Evolutionary conservation across 1,140 invertebrate genomes (phyloP), one percentile per base, ranked within the genome.

Genomic region (Araneus ventricosus): DNA sequence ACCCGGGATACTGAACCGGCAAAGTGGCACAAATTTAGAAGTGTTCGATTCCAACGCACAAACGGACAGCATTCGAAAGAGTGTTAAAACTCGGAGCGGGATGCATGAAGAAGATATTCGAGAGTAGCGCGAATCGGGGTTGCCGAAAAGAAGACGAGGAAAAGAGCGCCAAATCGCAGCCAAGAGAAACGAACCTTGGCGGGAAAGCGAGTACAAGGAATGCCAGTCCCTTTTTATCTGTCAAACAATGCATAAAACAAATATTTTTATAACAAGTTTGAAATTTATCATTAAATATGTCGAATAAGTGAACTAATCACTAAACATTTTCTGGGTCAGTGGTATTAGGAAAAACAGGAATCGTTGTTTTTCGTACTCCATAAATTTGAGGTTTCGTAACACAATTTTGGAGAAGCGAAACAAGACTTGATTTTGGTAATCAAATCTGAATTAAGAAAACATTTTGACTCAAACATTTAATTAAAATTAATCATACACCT

Each of bases 21-120:
- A 27, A 87, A 5, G 85, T 37, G 17, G 85, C 52, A 87, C 37
- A 87, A 87, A 59, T 87, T 87, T 61, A 10, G 59, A 39, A 39
- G 27, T 61, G 30, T 88, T 90, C 67, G 88, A 57, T 57, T 41
- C 59, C 27, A 90, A 70, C 67, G 88, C 37, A 80, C 88, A 90
- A 70, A 67, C 63, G 39, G 41, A 79, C 14, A 90, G 70, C 45
- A 52, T 90, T 80, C 52, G 30, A 52, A 88, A 88, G 87, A 88
- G 87, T 88, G 59, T 63, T 67, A 39, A 90, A 90, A 90, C 67
- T 90, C 88, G 67, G 70, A 90, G 41, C 88, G 88, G 70, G 88
- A 90, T 80, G 88, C 39, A 88, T 86, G 88, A 80, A 80, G 67
- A 59, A 90, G 88, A 90, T 37, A 75, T 90, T 90, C 88, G 88